Base-by-base conservation (phyloP, 37 sponge, comb jelly and placozoan species). In the Ephydatia muelleri region DNA sequence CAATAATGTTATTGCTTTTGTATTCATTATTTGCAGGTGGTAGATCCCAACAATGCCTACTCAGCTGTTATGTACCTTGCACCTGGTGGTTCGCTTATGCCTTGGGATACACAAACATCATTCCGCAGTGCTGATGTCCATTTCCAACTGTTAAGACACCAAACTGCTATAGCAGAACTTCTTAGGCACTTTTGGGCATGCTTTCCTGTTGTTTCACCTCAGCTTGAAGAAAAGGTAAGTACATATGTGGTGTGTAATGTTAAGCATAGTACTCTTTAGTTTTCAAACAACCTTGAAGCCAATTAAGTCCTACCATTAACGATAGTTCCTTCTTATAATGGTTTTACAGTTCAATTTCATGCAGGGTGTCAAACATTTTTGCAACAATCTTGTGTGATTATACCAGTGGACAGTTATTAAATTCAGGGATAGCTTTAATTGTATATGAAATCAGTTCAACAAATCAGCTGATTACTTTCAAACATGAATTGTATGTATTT, bases 181-280 rank as follows among this genome's bases (percentile, higher is more conserved):
- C 87, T 96, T 34, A 70, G 97, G 9, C 97, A 96, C 85, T 96
- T 96, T 77, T 96, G 97, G 97, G 49, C 82, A 71, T 96, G 97
- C 40, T 96, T 96, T 67, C 97, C 97, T 22, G 87, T 85, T 25
- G 71, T 80, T 26, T 87, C 89, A 47, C 80, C 83, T 25, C 88
- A 85, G 35, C 68, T 89, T 27, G 97, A 94, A 67, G 87, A 88
- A 32, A 96, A 96, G 90, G 97, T 93, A 69, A 1, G 68, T 23
- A 36, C 22, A 79, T 25, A 21, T 65, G 19, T 65, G 66, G 31
- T 30, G 32, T 71, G 6, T 33, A 71, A 34, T 30, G 9, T 68
- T 73, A 31, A 43, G 4, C 4, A 8, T 8, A 43, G 47, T 8
- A 43, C 8, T 4, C 4, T 11, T 43, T 8, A 43, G 8, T 43